These are phyloP conservation scores for Hemicordylus capensis DNA, from an alignment of 2,113 vertebrate species.

Conservation along the genomic window DNA sequence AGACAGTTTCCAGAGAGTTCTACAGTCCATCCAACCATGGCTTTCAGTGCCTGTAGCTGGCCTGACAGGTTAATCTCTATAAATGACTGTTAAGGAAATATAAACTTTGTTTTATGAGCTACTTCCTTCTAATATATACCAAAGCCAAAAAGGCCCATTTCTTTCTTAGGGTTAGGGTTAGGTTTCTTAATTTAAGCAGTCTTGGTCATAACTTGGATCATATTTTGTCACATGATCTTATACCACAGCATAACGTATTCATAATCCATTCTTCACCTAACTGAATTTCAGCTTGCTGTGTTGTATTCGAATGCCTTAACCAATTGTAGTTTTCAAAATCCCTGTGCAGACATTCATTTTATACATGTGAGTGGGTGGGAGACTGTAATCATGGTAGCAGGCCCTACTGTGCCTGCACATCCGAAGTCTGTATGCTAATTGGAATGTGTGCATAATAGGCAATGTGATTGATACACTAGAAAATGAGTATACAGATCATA, in stretches of 20 bases:
- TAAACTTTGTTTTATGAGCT: not conserved
- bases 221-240: not conserved
- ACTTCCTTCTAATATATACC: not conserved
- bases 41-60: not conserved
- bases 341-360: too few species aligned
- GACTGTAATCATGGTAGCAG: not conserved
- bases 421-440: not conserved
- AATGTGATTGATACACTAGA: not conserved
- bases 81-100: not conserved
- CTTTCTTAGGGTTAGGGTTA: too few species aligned
- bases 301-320: not conserved
- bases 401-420: not conserved
- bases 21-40: not conserved
- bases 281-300: not conserved
- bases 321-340: not conserved
- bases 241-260: not conserved
- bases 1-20: conserved; percentile 2
- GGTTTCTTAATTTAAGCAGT: not conserved
- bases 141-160: not conserved
- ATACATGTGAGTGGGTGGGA: not conserved
- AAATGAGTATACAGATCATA: not conserved
- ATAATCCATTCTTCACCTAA: not conserved
- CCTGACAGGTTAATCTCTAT: not conserved
- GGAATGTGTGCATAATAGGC: not conserved
- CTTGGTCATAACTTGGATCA: not conserved